These are phyloP conservation scores for Diadema setosum DNA, from an alignment of 35 echinoderm and acorn worm species.

Conservation along the genomic window DNA sequence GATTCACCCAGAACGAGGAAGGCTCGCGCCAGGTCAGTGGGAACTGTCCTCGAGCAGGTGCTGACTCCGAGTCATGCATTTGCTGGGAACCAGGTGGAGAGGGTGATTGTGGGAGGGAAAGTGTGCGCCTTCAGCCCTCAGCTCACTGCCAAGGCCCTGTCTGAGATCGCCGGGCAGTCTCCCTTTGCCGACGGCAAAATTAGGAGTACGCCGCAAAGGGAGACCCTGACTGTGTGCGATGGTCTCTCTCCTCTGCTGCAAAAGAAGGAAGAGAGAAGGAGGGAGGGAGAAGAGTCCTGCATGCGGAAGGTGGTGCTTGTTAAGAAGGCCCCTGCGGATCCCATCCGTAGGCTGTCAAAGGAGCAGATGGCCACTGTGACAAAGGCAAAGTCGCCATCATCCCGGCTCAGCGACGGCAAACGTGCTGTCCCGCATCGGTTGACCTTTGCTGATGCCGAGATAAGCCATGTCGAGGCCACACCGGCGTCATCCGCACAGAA, in stretches of 20 bases:
- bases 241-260: constrained; percentile 83
- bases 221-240: constrained; percentile 54
- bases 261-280: too few species aligned
- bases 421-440: not conserved
- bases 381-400: constrained; percentile 17
- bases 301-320: not conserved
- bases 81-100: not conserved
- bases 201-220: constrained; percentile 1
- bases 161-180: constrained; percentile 30
- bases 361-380: constrained; percentile 41
- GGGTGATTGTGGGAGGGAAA: not conserved
- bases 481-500: not conserved
- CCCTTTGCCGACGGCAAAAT: constrained; percentile 56
- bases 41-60: not conserved
- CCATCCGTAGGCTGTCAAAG: constrained; percentile 12
- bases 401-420: not conserved
- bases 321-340: not conserved
- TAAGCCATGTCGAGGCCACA: not conserved
- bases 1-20: not conserved
- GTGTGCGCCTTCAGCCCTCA: constrained; percentile 6
- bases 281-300: not conserved
- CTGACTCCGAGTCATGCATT: not conserved
- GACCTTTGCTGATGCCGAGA: not conserved
- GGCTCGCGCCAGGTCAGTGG: not conserved
- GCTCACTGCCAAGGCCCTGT: constrained; percentile 33